Evolutionary conservation across 1,140 invertebrate genomes (phyloP), one percentile per base, ranked within the genome.

Genomic region (Monomorium pharaonis): DNA sequence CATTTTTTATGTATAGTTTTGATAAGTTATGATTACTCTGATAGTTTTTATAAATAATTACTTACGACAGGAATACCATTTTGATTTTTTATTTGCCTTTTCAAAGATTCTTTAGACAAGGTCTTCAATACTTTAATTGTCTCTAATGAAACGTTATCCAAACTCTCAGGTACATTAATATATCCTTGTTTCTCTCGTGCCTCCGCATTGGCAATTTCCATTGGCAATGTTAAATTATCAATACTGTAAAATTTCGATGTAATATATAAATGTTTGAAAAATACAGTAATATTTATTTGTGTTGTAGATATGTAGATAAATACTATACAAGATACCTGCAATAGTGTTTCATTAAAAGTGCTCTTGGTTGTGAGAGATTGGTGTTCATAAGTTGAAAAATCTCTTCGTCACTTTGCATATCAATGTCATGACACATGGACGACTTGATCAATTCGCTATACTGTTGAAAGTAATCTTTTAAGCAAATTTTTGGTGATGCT

Each of bases 211-310:
- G 30, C 21, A 86, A 37, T 21, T 86, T 92, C 92, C 42, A 86
- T 85, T 37, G 88, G 58, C n/a, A 92, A 74, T 14, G 91, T 92
- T 62, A 93, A 87, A 75, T 92, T 88, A 7, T 93, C 88, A 10
- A 85, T 30, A 7, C 90, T 91, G 44, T 12, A 80, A 27, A 63
- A 60, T 42, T 54, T 7, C 12, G 49, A 56, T 47, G 12, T 14
- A 63, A 54, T n/a, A 49, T 5, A 37, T 37, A 18, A 63, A 10
- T n/a, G 58, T 47, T 27, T 30, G n/a, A 1, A n/a, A 18, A 70
- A 27, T n/a, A 60, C 27, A 47, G 2, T 62, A 63, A 49, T n/a
- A 27, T 77, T 65, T 65, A 18, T 24, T 37, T 37, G n/a, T n/a
- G n/a, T n/a, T n/a, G n/a, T n/a, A n/a, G n/a, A 37, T 37, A 37